These are phyloP conservation scores for Sebastes vulpes DNA, from an alignment of 2,797 vertebrate genomes.

Conservation along the genomic window DNA sequence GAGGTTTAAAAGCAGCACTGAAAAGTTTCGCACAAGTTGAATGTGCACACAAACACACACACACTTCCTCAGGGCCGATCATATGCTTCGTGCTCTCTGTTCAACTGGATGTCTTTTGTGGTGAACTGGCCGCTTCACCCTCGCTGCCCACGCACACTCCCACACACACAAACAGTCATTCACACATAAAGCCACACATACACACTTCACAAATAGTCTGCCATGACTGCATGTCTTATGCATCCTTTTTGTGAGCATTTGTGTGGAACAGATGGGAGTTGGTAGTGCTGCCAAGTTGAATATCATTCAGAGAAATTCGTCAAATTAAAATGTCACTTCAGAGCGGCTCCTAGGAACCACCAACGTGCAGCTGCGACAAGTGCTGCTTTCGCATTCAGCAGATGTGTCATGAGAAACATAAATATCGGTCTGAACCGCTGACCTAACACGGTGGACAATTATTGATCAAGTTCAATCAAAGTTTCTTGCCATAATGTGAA, in stretches of 20 bases:
- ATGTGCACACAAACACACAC: not conserved
- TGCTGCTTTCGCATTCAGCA: constrained; percentile 17
- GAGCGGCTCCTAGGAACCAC: constrained; percentile 42
- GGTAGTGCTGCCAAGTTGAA: constrained; percentile 27
- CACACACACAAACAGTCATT: constrained; percentile 17
- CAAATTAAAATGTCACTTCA: constrained; percentile 54
- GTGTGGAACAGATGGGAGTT: constrained; percentile 44
- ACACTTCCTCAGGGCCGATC: constrained; percentile 14
- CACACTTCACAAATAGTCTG: constrained; percentile 11
- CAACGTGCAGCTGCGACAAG: constrained; percentile 36
- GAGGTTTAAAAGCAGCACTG: not conserved
- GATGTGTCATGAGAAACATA: constrained; percentile 22
- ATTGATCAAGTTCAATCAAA: not conserved
- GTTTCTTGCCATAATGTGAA: not conserved
- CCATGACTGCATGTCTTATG: constrained; percentile 7
- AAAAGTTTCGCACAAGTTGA: constrained; percentile 2
- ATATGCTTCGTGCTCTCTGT: constrained; percentile 19
- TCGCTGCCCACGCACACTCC: constrained; percentile 35
- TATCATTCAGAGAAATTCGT: constrained; percentile 48
- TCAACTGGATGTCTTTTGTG: constrained; percentile 53
- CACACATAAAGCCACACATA: constrained; percentile 2
- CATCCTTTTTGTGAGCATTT: constrained; percentile 15
- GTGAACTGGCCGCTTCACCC: constrained; percentile 19
- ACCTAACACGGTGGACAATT: not conserved
- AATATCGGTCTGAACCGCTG: not conserved